Conservation (phyloP, 2,888 invertebrate species). For the Tenthredo amoena region DNA sequence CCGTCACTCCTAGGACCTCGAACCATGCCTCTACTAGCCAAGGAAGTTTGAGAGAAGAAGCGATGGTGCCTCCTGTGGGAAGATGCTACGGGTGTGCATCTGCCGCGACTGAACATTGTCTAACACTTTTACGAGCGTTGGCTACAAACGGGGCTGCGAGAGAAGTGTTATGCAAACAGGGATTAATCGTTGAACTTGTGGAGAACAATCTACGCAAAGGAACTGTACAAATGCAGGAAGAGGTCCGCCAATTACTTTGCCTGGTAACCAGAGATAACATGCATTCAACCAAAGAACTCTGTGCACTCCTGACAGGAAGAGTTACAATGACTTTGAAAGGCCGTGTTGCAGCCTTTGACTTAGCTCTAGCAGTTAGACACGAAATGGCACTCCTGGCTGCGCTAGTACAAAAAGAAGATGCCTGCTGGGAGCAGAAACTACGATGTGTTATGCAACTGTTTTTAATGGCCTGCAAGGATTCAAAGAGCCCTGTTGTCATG, state of each 20-base stretch:
- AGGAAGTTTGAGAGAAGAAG: slow-evolving; percentile 57
- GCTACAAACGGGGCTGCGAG: slow-evolving; percentile 90
- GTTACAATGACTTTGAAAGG: slow-evolving; percentile 91
- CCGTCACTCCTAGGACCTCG: slow-evolving; percentile 48
- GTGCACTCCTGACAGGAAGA: slow-evolving; percentile 89
- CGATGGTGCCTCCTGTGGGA: slow-evolving; percentile 78
- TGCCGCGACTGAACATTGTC: slow-evolving; percentile 95
- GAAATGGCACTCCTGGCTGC: slow-evolving; percentile 94
- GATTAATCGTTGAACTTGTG: slow-evolving; percentile 93
- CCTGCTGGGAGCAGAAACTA: slow-evolving; percentile 96
- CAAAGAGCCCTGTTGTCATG: slow-evolving; percentile 92
- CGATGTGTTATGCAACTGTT: slow-evolving; percentile 94
- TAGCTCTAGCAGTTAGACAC: slow-evolving; percentile 90
- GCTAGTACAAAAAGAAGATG: slow-evolving; percentile 94
- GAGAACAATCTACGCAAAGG: slow-evolving; percentile 94
- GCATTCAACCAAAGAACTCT: slow-evolving; percentile 90
- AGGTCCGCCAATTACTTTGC: slow-evolving; percentile 93
- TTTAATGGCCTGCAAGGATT: slow-evolving; percentile 87
- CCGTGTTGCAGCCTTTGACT: slow-evolving; percentile 86
- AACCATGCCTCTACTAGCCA: slow-evolving; percentile 53
- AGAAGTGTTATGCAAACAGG: slow-evolving; percentile 88
- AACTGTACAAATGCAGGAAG: slow-evolving; percentile 90
- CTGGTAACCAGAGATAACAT: slow-evolving; percentile 93
- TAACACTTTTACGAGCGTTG: slow-evolving; percentile 93
- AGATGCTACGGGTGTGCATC: slow-evolving; percentile 94